phyloP scores from a whole-genome alignment of 1,140 invertebrate genomes.

The Drosophila funebris region DNA sequence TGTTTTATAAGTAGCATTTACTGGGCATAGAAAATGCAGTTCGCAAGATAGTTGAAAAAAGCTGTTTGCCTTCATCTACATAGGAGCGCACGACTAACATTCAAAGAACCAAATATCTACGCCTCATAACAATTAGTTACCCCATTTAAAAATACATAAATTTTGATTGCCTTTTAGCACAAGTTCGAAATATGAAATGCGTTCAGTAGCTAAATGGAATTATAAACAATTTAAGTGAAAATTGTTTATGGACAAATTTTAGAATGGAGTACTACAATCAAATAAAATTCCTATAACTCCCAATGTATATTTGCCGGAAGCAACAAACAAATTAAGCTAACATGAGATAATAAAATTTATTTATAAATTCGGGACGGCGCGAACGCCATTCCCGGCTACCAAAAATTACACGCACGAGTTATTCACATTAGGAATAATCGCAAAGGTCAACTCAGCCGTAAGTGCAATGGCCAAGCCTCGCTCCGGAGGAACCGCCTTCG shows the following conservation, averaged over 20 bases:
- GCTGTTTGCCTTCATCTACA: not conserved
- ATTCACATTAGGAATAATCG: conserved; percentile 84
- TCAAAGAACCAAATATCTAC: not conserved
- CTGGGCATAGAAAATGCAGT: not conserved
- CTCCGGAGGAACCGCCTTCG: conserved; percentile 87
- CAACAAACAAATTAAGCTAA: no score
- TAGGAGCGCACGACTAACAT: not conserved
- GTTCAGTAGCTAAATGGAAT: no score
- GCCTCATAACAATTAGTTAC: not conserved
- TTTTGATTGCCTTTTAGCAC: no score
- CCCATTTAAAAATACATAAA: not conserved
- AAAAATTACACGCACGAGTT: conserved; percentile 84
- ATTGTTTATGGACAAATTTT: no score
- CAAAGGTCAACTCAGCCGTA: conserved; percentile 70
- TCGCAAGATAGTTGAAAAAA: not conserved
- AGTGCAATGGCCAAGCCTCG: conserved; percentile 84
- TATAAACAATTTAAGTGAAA: no score
- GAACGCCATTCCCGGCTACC: conserved; percentile 78
- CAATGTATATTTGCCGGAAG: no score
- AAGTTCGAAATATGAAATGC: no score
- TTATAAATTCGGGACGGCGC: conserved; percentile 44
- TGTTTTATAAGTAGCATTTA: not conserved
- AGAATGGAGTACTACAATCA: no score
- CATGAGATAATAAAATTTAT: conserved; percentile 2
- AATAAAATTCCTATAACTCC: no score